Conservation (phyloP, 2,888 invertebrate species). For the Scaeva pyrastri region DNA sequence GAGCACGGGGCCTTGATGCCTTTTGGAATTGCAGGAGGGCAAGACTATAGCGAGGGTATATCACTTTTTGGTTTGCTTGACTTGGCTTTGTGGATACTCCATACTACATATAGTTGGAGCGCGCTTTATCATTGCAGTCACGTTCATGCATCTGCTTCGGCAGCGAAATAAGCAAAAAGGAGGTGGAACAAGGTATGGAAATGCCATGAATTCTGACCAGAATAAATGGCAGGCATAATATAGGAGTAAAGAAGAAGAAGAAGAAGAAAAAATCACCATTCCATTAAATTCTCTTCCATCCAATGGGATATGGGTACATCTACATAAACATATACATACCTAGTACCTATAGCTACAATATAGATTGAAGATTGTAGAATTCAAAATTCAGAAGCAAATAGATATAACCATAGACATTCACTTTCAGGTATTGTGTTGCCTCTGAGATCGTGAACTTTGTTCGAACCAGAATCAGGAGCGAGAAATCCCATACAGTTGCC, state of each 20-base stretch:
- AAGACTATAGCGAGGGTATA: neutral
- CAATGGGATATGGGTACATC: conserved; percentile 8
- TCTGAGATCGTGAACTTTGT: conserved; percentile 41
- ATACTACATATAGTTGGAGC: neutral
- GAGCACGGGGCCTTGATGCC: too few species aligned
- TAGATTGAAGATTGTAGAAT: conserved; percentile 42
- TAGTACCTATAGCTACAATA: neutral
- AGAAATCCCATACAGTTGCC: neutral
- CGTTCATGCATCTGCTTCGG: conserved; percentile 78
- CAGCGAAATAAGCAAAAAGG: conserved; percentile 59
- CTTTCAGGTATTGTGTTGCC: conserved; percentile 7
- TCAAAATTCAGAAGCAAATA: conserved; percentile 63
- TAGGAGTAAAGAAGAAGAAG: too few species aligned
- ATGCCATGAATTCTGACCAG: conserved; percentile 69
- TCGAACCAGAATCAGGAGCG: neutral
- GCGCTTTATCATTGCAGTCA: conserved; percentile 81
- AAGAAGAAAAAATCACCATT: conserved; percentile 38
- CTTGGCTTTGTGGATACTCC: neutral
- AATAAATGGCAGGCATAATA: conserved; percentile 63
- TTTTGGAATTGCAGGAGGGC: neutral
- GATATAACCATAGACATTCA: neutral
- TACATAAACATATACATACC: neutral
- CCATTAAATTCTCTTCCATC: conserved; percentile 52
- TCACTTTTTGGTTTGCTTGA: conserved; percentile 29
- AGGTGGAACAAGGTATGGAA: conserved; percentile 72